phyloP scores from a whole-genome alignment of 1,140 invertebrate genomes.

The Leptopilina clavipes region DNA sequence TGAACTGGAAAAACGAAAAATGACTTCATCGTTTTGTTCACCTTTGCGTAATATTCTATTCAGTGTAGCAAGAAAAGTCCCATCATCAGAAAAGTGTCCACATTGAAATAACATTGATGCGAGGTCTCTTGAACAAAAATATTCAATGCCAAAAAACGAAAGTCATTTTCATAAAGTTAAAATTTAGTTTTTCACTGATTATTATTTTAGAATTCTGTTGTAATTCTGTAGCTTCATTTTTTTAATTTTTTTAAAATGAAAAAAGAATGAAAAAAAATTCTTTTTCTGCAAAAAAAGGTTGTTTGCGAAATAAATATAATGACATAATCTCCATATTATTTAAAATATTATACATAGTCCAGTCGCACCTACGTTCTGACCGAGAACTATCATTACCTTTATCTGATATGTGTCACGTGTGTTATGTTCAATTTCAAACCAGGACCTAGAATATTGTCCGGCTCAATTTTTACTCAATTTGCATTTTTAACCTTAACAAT shows the following conservation, averaged over 20 bases:
- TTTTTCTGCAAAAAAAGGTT: background rate
- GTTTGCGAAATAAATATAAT: background rate
- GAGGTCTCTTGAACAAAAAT: too few relatives aligned
- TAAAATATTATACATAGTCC: background rate
- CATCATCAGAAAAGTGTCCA: background rate
- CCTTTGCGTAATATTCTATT: slow-evolving; percentile 16
- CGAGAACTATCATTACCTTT: background rate
- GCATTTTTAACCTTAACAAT: background rate
- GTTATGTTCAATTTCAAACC: background rate
- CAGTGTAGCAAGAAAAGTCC: slow-evolving; percentile 2
- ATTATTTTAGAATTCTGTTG: too few relatives aligned
- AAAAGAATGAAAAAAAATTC: background rate
- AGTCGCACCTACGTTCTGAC: background rate
- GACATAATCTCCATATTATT: background rate
- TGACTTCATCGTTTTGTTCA: slow-evolving; percentile 32
- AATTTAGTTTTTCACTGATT: too few relatives aligned
- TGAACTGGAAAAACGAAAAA: slow-evolving; percentile 8
- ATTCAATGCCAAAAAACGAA: too few relatives aligned
- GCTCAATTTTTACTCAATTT: slow-evolving; percentile 13
- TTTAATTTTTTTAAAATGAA: too few relatives aligned
- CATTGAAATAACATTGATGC: slow-evolving; percentile 13
- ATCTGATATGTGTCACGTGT: slow-evolving; percentile 24
- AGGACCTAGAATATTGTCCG: slow-evolving; percentile 19
- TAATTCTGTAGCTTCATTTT: too few relatives aligned
- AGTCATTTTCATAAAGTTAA: too few relatives aligned